Base-by-base conservation (phyloP, 2,888 invertebrate species). In the Bombylius discolor region DNA sequence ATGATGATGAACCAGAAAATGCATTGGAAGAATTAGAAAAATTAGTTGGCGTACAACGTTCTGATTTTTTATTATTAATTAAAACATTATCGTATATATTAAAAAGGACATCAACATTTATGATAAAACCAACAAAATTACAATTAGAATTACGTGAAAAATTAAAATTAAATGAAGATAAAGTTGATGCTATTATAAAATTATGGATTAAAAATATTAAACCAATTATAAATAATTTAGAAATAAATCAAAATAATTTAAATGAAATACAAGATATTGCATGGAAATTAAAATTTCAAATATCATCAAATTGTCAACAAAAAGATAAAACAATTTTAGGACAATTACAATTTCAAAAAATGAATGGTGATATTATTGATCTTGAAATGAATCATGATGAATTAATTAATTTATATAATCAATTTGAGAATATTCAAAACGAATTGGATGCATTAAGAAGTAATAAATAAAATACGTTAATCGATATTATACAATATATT, bases 261-360 rank as follows among this genome's bases (percentile, higher is more conserved):
- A 74, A 76, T 64, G 75, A 78, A 64, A 67, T 81, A 42, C 73
- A 78, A 53, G 73, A 77, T 61, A 70, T 80, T 44, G 72, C 75
- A 39, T 81, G 81, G 81, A 77, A 80, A 58, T 63, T 80, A 4
- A 79, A 79, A 64, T 70, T 80, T 32, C 76, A 79, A 65, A 71
- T 75, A 39, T 75, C 77, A 6, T 77, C 77, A 4, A 74, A 76
- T 56, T 68, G 73, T 42, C 71, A 73, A 56, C 71, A 72, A 52
- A 75, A 76, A 56, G 73, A 77, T 60, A 73, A 73, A 46, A 66
- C 71, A 3, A 76, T 78, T 0, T 67, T 76, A 49, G 77, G 77
- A 5, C 71, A 76, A 36, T 62, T 81, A 13, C 78, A 80, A 59
- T 66, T 81, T 4, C 73, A 67, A 52, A 72, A 71, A 9, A 69